Base-by-base conservation (phyloP, 2,797 vertebrate genomes). In the Okamejei kenojei region DNA sequence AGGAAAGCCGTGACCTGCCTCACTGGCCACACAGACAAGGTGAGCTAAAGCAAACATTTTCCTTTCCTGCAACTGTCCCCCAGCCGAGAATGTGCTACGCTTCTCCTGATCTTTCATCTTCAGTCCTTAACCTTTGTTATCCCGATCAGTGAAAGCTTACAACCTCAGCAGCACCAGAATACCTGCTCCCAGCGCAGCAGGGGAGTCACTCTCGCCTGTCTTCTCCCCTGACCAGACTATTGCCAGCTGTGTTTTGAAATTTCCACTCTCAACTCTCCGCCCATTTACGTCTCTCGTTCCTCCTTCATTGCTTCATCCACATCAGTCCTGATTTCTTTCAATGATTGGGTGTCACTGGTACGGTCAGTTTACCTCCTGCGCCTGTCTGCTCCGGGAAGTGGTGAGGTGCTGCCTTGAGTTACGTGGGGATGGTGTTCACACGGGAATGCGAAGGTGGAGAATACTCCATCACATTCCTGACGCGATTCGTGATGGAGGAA, bases 1-100 rank as follows among this genome's bases (percentile, higher is more conserved):
- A 97, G 98, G 93, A 99, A 97, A 94, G 96, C 98, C 63, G 99
- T 97, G 91, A 97, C 97, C 45, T 98, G 96, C 58, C 96, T 99
- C 45, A 95, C 79, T 0, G 95, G 95, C 7, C 99, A 99, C 93
- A 97, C 97, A 91, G 98, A 99, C 94, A 99, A 99, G 97, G 99
- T 99, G 95, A 71, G 94, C 32, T 65, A 0, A 78, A 7, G 61
- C 9, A 73, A 38, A 35, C 15, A 0, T n/a, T 26, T 73, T 35
- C 13, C 3, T 74, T 71, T 26, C 35, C 21, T 73, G 35, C 10
- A 1, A 13, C 35, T 91, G 32, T 32, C 38, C 23, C 35, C 26
- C 6, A 61, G 29, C 26, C 1, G 26, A 63, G 58, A 63, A 29
- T 63, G 11, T 13, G 1, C 29, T 1, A 17, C 15, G 17, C 80